A percentile compares a stretch with the other conserved stretches of the same genome.
Conservation (phyloP, 2,888 invertebrate species). For the Dexiosoma caninum region DNA sequence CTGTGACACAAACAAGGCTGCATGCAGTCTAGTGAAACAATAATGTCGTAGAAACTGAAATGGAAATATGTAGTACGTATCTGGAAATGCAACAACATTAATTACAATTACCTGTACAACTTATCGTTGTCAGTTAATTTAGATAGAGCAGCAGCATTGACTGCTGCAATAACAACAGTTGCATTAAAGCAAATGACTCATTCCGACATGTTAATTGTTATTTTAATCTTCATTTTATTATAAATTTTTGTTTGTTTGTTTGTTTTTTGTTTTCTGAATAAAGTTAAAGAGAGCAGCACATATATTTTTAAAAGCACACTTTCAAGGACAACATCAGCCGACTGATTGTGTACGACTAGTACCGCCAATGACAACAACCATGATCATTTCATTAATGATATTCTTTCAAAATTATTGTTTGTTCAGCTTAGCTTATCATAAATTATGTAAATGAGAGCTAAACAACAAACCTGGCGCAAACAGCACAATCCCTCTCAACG, state of each 20-base stretch:
- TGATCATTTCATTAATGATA: slow-evolving; percentile 63
- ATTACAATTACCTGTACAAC: slow-evolving; percentile 64
- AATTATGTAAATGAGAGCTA: slow-evolving; percentile 74
- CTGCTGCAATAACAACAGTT: slow-evolving; percentile 27
- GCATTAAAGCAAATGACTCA: slow-evolving; percentile 59
- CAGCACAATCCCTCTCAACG: slow-evolving; percentile 51
- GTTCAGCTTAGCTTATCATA: slow-evolving; percentile 76
- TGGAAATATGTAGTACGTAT: too few relatives aligned
- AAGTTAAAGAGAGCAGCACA: background rate
- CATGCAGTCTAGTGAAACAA: background rate
- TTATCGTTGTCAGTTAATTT: slow-evolving; percentile 64
- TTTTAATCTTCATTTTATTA: slow-evolving; percentile 57
- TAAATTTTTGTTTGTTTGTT: too few relatives aligned
- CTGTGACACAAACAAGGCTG: background rate
- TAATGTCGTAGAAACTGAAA: too few relatives aligned
- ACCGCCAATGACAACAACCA: slow-evolving; percentile 35
- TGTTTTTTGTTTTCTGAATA: too few relatives aligned
- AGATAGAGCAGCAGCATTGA: slow-evolving; percentile 49
- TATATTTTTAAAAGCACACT: slow-evolving; percentile 10
- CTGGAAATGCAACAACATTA: slow-evolving; percentile 60
- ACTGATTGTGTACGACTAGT: background rate
- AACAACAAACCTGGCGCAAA: slow-evolving; percentile 65
- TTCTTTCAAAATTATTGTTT: slow-evolving; percentile 77
- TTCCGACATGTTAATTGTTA: slow-evolving; percentile 61
- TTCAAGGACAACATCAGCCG: slow-evolving; percentile 54